Conservation (phyloP, 2,888 invertebrate genomes). For the Litoditis marina region DNA sequence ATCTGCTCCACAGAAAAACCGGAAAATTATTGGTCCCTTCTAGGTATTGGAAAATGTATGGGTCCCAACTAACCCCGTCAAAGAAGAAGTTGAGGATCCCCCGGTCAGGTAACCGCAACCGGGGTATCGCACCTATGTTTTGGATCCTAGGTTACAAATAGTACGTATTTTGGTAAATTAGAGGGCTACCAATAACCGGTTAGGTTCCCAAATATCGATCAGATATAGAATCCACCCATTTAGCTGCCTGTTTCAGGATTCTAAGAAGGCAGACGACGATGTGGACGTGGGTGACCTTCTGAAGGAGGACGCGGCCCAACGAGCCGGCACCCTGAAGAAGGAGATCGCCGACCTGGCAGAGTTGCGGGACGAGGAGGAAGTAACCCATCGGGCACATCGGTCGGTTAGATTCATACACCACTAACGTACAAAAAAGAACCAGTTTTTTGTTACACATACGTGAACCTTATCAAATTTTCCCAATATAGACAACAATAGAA, state of each 20-base stretch:
- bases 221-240: background rate
- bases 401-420: background rate
- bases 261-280: constrained; percentile 16
- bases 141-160: background rate
- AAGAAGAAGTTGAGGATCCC: too few relatives aligned
- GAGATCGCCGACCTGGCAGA: constrained; percentile 42
- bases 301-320: constrained; percentile 39
- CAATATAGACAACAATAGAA: background rate
- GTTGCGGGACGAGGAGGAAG: constrained; percentile 41
- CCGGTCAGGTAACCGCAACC: too few relatives aligned
- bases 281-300: constrained; percentile 34
- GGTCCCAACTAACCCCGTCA: too few relatives aligned
- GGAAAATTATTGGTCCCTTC: too few relatives aligned
- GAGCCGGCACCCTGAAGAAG: constrained; percentile 36
- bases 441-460: too few relatives aligned
- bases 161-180: too few relatives aligned
- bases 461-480: too few relatives aligned
- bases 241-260: background rate
- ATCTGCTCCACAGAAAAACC: too few relatives aligned
- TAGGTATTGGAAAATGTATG: too few relatives aligned
- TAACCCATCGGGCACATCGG: constrained; percentile 47
- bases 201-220: too few relatives aligned
- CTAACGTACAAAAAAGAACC: too few relatives aligned
- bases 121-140: background rate
- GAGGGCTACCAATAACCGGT: too few relatives aligned